Conservation (phyloP, 2,113 vertebrate species). For the Silurus glanis region DNA sequence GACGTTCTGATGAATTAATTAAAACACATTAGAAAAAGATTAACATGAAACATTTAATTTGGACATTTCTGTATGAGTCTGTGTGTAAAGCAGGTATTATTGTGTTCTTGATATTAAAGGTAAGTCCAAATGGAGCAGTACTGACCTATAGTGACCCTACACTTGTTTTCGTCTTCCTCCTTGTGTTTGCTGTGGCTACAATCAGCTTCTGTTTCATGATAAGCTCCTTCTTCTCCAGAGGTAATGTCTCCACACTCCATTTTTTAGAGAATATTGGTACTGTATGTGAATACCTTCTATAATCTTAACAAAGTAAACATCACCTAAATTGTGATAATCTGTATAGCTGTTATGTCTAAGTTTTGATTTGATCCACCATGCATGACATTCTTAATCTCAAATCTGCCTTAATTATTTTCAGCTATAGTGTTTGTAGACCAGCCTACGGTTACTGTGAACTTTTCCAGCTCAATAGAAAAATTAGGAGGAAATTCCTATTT, state of each 20-base stretch:
- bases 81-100: not conserved
- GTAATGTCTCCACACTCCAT: slow-evolving; percentile 61
- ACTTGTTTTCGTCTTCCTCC: slow-evolving; percentile 86
- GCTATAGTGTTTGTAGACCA: not conserved
- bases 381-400: not conserved
- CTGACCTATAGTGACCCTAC: slow-evolving; percentile 89
- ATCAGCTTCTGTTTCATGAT: slow-evolving; percentile 99
- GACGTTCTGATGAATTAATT: not conserved
- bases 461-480: not conserved
- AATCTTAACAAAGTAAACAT: not conserved
- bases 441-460: not conserved
- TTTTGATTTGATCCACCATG: not conserved
- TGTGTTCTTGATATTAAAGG: slow-evolving; percentile 64
- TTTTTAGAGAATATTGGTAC: not conserved
- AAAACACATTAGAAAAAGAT: not conserved
- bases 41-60: not conserved
- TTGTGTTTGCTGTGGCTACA: slow-evolving; percentile 82
- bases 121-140: slow-evolving; percentile 85
- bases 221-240: slow-evolving; percentile 94
- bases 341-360: not conserved
- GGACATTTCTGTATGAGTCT: not conserved
- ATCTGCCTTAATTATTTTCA: not conserved
- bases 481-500: not conserved
- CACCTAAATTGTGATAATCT: not conserved
- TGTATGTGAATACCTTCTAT: not conserved